Percentiles rank a stretch among this genome's conserved stretches.
These are phyloP conservation scores for Sorex fumeus DNA, from an alignment of 2,113 vertebrate genomes.

Conservation along the genomic window DNA sequence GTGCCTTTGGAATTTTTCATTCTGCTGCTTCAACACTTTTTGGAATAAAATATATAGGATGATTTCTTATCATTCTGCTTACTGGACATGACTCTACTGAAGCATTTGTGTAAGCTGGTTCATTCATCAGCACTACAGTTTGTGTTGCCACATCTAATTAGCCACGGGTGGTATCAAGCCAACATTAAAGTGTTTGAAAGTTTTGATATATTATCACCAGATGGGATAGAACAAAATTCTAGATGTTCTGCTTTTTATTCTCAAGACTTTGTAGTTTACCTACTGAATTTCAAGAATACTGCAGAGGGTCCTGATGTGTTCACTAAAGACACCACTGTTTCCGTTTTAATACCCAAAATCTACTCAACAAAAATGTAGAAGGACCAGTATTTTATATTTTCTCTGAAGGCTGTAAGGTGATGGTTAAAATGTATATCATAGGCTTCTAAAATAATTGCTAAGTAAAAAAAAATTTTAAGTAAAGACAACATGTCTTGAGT, in stretches of 20 bases:
- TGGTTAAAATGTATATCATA: neutral
- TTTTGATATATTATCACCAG: neutral
- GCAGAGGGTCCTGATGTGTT: neutral
- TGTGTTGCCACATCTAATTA: too few species aligned
- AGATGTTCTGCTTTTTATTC: neutral
- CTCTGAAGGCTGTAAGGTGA: neutral
- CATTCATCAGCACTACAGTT: too few species aligned
- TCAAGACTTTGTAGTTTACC: neutral
- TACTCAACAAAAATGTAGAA: neutral
- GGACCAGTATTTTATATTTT: neutral
- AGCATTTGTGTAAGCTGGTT: neutral
- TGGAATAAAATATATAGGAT: neutral
- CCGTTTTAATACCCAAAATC: neutral
- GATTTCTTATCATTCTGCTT: neutral
- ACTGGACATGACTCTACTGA: neutral
- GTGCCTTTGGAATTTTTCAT: conserved; percentile 11
- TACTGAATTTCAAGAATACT: neutral
- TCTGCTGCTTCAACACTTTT: neutral
- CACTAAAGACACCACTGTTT: neutral
- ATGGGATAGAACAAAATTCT: neutral
- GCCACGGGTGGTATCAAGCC: too few species aligned
- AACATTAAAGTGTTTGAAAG: neutral
- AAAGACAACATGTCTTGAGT: neutral
- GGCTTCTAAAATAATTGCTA: neutral
- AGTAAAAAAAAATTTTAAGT: neutral